Evolutionary conservation across 1,140 invertebrate genomes (phyloP).

Genomic region (Heliconius himera): DNA sequence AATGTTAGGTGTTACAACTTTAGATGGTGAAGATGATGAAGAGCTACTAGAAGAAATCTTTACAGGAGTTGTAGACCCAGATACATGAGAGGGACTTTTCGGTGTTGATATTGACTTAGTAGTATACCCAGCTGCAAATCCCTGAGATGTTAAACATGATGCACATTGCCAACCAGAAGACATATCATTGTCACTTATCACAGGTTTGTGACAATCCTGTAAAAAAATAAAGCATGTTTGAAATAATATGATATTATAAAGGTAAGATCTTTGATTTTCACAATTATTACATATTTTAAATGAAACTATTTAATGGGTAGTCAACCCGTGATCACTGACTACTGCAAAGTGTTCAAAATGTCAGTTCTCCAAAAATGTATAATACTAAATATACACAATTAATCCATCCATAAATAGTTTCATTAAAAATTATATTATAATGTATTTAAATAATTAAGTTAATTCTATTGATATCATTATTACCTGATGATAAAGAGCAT

Average conservation of each 20-base stretch:
- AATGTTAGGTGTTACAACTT: slow-evolving; percentile 83
- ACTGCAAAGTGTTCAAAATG: no score
- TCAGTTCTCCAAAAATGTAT: no score
- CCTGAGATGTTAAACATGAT: slow-evolving; percentile 67
- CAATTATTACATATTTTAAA: no score
- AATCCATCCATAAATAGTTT: no score
- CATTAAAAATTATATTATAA: no score
- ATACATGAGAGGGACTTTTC: slow-evolving; percentile 69
- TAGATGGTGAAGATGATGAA: slow-evolving; percentile 80
- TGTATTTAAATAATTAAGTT: neutral
- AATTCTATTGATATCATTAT: neutral
- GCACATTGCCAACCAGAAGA: slow-evolving; percentile 76
- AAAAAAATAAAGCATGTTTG: slow-evolving; percentile 9
- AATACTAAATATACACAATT: no score
- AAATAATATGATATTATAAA: neutral
- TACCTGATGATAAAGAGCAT: slow-evolving; percentile 93
- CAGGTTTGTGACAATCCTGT: slow-evolving; percentile 89
- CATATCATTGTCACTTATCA: slow-evolving; percentile 88
- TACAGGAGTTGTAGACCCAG: slow-evolving; percentile 62
- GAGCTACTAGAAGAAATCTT: slow-evolving; percentile 78
- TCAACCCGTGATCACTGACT: no score
- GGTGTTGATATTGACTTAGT: slow-evolving; percentile 77
- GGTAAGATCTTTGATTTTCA: no score
- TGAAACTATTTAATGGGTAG: no score
- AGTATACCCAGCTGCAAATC: slow-evolving; percentile 78